Conservation (phyloP, 2,797 vertebrate genomes). For the Ficedula albicollis region DNA sequence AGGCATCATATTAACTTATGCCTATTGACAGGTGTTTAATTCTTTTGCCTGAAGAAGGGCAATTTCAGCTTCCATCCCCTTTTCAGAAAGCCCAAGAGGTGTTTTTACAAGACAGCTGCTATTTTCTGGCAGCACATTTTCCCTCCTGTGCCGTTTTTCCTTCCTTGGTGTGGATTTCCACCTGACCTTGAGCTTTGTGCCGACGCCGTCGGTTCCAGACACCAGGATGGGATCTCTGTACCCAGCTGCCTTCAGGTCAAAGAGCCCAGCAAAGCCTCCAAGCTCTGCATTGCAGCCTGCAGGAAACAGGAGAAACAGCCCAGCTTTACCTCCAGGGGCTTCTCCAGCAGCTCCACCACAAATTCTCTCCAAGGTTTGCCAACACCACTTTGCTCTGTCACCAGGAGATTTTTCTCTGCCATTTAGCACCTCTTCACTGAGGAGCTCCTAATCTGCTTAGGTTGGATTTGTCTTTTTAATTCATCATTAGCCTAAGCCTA, state of each 20-base stretch:
- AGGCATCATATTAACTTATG: background rate
- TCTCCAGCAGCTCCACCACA: background rate
- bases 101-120: background rate
- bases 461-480: background rate
- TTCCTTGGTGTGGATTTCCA: background rate
- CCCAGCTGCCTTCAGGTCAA: conserved; percentile 93
- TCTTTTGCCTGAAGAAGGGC: background rate
- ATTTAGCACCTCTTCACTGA: background rate
- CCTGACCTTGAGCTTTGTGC: conserved; percentile 95
- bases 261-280: conserved; percentile 94
- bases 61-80: background rate
- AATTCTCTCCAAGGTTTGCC: background rate
- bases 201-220: conserved; percentile 94
- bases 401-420: background rate
- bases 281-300: conserved; percentile 91
- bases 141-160: background rate
- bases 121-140: background rate
- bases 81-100: background rate
- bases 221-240: conserved; percentile 92
- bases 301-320: background rate
- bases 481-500: background rate
- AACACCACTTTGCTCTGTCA: background rate
- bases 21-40: background rate
- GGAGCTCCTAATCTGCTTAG: background rate
- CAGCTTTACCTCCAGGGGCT: background rate